Percentiles rank a stretch among this genome's conserved stretches.
phyloP scores from a whole-genome alignment of 2,113 vertebrate species.

The Passer montanus region DNA sequence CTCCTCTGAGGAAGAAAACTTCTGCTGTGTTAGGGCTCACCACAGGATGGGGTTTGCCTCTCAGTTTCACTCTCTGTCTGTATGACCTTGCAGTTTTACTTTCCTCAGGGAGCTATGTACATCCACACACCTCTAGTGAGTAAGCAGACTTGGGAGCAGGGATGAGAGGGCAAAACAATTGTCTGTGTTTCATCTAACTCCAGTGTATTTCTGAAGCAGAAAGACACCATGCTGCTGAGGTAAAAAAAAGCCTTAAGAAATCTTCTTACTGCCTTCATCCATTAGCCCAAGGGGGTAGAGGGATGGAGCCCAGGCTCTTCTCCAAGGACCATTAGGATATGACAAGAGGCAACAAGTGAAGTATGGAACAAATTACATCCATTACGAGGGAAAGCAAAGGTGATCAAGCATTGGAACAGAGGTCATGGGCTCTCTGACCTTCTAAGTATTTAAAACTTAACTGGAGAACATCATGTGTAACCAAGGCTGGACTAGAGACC shows the following conservation, averaged over 20 bases:
- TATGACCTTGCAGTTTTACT: neutral
- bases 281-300: fast-evolving
- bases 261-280: neutral
- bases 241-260: neutral
- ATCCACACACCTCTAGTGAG: neutral
- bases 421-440: neutral
- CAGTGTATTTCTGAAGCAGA: neutral
- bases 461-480: neutral
- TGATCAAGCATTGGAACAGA: neutral
- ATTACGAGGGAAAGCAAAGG: neutral
- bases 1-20: neutral
- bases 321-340: fast-evolving
- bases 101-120: neutral
- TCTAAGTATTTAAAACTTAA: neutral
- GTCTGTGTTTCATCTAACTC: neutral
- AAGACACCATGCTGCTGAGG: fast-evolving
- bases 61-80: neutral
- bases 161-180: neutral
- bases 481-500: neutral
- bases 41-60: neutral
- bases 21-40: neutral
- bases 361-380: neutral
- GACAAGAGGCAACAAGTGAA: neutral
- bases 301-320: neutral
- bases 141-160: neutral